These are phyloP conservation scores for Patella caerulea DNA, from an alignment of 2,888 invertebrate genomes.

Conservation along the genomic window DNA sequence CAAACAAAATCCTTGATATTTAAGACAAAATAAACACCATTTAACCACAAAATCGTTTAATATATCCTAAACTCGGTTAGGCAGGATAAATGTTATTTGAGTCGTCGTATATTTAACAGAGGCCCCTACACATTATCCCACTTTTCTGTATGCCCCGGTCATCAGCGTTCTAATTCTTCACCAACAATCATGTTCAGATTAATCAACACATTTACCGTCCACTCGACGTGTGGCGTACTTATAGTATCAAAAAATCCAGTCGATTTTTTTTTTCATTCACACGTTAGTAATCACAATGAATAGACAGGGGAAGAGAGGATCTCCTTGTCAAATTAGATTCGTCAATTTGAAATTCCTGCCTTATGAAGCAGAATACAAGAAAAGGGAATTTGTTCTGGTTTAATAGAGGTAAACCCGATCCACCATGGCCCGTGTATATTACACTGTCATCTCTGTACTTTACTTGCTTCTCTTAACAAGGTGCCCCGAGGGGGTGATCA, in stretches of 20 bases:
- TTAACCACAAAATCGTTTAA: neutral
- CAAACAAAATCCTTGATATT: neutral
- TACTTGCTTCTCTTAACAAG: neutral
- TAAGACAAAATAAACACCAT: conserved; percentile 5
- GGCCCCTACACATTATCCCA: neutral
- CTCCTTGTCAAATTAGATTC: conserved; percentile 12
- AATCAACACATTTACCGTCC: no score
- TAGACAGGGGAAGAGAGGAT: neutral
- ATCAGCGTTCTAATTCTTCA: neutral
- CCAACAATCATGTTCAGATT: neutral
- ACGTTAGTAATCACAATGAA: conserved; percentile 5
- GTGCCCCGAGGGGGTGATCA: conserved; percentile 6
- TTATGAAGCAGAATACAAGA: conserved; percentile 10
- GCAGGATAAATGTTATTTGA: neutral
- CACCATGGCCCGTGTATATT: neutral
- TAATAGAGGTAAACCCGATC: neutral
- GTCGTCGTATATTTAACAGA: neutral
- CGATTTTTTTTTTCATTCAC: neutral
- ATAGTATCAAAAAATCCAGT: no score
- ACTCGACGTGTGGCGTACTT: no score
- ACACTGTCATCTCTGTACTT: neutral
- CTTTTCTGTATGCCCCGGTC: neutral
- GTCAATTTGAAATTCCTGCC: conserved; percentile 7
- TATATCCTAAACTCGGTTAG: neutral
- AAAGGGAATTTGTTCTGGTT: conserved; percentile 9